Evolutionary conservation across 2,888 invertebrate genomes (phyloP), one percentile per base, ranked within the genome.

Genomic region (Caenorhabditis sp.): DNA sequence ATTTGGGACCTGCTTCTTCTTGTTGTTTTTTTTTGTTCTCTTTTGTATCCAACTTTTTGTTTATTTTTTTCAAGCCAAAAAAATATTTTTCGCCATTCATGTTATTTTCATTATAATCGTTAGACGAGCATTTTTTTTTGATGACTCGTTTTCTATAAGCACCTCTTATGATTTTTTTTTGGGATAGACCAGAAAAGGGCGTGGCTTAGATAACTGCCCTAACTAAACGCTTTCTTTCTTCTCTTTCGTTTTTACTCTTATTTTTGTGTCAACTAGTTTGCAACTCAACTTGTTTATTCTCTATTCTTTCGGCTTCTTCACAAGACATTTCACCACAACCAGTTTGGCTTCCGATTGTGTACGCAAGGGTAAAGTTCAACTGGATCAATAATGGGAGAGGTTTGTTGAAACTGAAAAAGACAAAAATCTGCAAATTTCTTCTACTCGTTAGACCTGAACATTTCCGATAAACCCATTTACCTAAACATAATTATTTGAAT

Each of bases 181-280:
- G 43, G 43, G 43, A 43, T 14, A 43, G 43, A 14, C 43, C 17
- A 43, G 36, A 43, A 43, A 17, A 17, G 43, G 43, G 43, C 23
- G 52, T 21, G 56, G 26, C 65, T 67, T 67, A 61, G 71, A 71
- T 71, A 71, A 71, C 71, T 71, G 67, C 71, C 67, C 71, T 71
- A 71, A 71, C 71, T 71, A 71, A 71, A 71, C 63, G 71, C 60
- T 27, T 64, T 54, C 17, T 43, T 43, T 71, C 53, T 59, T 63
- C 56, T 60, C 63, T 63, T 71, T 63, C 60, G 56, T 53, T 59
- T 26, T 14, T 43, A 10, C 23, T 23, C 12, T 23, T 8, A 21
- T 52, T 23, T 52, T 52, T 52, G 52, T 23, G 43, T 43, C 43
- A 43, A 43, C 43, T 43, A 43, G 43, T 43, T 43, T 43, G 43